A percentile compares a stretch with the other conserved stretches of the same genome.
These are phyloP conservation scores for Neotoma lepida DNA, from an alignment of 2,113 vertebrate species.

Conservation along the genomic window DNA sequence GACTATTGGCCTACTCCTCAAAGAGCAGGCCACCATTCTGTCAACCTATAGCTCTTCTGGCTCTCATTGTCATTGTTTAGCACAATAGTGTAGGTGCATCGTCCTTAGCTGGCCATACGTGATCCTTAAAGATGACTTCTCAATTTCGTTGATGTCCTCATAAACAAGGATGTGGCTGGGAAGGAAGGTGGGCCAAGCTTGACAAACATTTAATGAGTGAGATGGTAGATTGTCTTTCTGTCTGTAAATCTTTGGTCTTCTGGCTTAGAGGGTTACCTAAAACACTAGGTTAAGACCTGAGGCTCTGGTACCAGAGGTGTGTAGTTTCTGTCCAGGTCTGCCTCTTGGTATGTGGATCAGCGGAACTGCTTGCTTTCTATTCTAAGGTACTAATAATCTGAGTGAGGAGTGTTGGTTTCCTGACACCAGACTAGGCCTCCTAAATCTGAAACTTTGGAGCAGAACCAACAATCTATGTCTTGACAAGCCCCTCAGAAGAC, in stretches of 20 bases:
- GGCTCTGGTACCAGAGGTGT: not conserved
- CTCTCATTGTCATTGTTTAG: not conserved
- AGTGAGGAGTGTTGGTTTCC: not conserved
- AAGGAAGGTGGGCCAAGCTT: not conserved
- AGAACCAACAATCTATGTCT: not conserved
- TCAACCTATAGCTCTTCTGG: not conserved
- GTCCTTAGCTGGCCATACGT: not conserved
- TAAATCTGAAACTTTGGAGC: not conserved
- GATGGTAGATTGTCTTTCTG: not conserved
- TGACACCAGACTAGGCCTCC: not conserved
- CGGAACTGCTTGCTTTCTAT: not conserved
- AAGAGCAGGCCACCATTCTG: not conserved
- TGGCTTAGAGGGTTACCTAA: not conserved
- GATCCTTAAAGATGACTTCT: not conserved
- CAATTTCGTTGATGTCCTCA: not conserved
- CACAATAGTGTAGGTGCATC: not conserved
- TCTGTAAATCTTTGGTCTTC: not conserved
- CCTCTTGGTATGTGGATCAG: not conserved
- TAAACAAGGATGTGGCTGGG: not conserved
- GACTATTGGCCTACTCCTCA: not conserved
- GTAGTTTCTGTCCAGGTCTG: no score
- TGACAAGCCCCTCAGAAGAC: not conserved
- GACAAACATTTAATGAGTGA: not conserved
- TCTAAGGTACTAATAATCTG: not conserved
- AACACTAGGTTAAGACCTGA: not conserved